Conservation (phyloP, 2,797 vertebrate genomes). For the Parauchenoglanis ngamensis region DNA sequence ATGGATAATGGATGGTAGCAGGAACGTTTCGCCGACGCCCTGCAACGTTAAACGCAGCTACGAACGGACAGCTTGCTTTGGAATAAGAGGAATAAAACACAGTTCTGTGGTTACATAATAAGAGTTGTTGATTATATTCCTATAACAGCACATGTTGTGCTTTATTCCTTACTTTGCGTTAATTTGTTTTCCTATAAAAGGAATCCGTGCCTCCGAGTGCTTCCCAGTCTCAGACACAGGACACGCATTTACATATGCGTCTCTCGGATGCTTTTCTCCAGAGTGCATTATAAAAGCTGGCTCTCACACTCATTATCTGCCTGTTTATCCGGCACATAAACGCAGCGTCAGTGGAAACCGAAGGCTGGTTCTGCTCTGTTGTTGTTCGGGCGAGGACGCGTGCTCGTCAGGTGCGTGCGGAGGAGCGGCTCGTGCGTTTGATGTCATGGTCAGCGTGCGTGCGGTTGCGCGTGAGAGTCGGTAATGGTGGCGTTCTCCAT, state of each 20-base stretch:
- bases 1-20: background rate
- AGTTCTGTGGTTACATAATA: background rate
- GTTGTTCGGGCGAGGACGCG: constrained; percentile 39
- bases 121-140: background rate
- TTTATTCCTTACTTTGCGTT: background rate
- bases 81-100: background rate
- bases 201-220: background rate
- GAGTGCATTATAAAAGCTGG: constrained; percentile 1
- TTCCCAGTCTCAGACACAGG: background rate
- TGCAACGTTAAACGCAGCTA: background rate
- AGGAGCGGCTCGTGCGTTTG: constrained; percentile 34
- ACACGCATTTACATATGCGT: background rate
- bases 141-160: background rate
- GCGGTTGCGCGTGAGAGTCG: background rate
- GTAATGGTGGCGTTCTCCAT: background rate
- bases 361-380: constrained; percentile 7
- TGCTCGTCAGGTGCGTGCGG: constrained; percentile 40
- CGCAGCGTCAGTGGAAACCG: constrained; percentile 35
- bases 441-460: background rate
- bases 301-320: constrained; percentile 1
- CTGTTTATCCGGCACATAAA: constrained; percentile 20
- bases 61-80: background rate
- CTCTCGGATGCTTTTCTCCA: constrained; percentile 1
- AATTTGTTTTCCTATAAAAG: background rate
- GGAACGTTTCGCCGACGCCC: background rate